Conservation (phyloP, 2,797 vertebrate genomes). For the Anguilla marmorata region DNA sequence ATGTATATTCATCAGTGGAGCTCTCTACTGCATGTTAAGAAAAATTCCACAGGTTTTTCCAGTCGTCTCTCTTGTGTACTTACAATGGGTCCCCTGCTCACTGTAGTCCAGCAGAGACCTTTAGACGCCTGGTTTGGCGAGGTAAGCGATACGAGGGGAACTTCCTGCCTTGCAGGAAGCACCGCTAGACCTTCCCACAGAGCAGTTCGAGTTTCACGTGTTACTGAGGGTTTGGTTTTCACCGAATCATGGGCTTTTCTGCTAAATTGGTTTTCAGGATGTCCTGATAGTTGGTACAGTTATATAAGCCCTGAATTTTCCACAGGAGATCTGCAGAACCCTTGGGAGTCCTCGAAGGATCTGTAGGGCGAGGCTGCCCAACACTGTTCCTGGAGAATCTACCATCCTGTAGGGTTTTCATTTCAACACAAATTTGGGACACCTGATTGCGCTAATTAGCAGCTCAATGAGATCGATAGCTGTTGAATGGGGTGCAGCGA, state of each 20-base stretch:
- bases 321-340: too few species aligned
- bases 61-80: not conserved
- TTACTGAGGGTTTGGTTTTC: constrained; percentile 4
- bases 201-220: constrained; percentile 23
- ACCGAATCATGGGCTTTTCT: constrained; percentile 17
- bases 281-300: constrained; percentile 37
- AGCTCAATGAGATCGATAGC: too few species aligned
- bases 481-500: too few species aligned
- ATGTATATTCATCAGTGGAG: not conserved
- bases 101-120: not conserved
- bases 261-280: constrained; percentile 44
- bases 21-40: constrained; percentile 6
- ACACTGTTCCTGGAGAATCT: too few species aligned
- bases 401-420: too few species aligned
- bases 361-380: not conserved
- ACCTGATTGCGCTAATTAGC: too few species aligned
- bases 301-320: not conserved
- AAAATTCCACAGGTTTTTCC: not conserved
- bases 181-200: constrained; percentile 2
- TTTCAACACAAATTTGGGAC: too few species aligned
- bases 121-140: not conserved
- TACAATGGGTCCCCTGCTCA: not conserved
- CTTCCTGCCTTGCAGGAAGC: constrained; percentile 23
- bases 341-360: not conserved
- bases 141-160: not conserved